Percentiles rank a stretch among this genome's conserved stretches.
These are phyloP conservation scores for Monodelphis domestica DNA, from an alignment of 2,797 vertebrate genomes.

Conservation along the genomic window DNA sequence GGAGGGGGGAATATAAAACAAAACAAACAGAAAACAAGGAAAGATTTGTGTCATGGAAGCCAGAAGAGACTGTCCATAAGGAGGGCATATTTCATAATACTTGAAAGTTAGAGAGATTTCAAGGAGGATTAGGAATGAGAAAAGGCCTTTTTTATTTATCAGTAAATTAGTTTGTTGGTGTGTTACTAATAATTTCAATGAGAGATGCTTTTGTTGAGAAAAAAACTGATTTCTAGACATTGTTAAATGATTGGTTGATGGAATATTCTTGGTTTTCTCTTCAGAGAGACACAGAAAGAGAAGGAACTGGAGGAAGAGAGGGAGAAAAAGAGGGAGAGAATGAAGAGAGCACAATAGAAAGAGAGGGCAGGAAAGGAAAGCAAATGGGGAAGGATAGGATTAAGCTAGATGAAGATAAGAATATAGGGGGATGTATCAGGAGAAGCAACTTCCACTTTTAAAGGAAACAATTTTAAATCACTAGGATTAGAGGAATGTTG, in stretches of 20 bases:
- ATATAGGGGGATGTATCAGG: neutral
- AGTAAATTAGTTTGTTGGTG: neutral
- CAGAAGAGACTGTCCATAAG: neutral
- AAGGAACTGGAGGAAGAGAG: neutral
- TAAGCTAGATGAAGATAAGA: neutral
- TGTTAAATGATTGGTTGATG: neutral
- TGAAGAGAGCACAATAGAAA: neutral
- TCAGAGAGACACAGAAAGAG: neutral
- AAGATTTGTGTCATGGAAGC: neutral
- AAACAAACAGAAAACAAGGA: neutral
- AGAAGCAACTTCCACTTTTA: neutral
- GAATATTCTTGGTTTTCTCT: neutral
- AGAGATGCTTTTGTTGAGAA: neutral
- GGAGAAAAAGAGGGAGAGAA: neutral
- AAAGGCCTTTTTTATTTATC: neutral
- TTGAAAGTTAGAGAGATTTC: neutral
- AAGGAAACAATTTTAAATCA: neutral
- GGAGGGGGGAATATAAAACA: fast-evolving
- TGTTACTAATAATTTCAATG: neutral
- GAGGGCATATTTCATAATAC: neutral
- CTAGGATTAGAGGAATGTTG: neutral
- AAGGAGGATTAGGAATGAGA: neutral
- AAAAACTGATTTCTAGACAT: neutral
- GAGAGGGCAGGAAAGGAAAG: neutral
- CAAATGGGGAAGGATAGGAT: neutral